Evolutionary conservation across 2,113 vertebrate species (phyloP).

Genomic region (Salvelinus alpinus): DNA sequence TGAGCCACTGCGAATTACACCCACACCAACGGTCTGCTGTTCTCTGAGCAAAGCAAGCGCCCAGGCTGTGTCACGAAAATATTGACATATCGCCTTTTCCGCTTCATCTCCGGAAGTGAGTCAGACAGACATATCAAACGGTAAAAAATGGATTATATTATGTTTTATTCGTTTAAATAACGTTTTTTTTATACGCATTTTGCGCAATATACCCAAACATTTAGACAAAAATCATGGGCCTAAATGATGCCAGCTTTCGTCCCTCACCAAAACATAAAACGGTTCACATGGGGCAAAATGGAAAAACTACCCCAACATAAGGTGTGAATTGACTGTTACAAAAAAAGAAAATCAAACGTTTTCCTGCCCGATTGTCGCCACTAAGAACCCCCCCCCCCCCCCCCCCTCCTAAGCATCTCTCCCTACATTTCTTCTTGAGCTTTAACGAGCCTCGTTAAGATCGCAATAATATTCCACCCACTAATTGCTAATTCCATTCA

Average conservation of each 20-base stretch:
- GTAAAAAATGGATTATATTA: constrained; percentile 13
- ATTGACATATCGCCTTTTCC: not conserved
- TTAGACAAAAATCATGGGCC: not conserved
- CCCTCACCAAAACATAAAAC: too few species aligned
- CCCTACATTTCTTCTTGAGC: constrained; percentile 81
- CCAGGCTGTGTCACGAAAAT: constrained; percentile 13
- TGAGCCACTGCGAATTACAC: constrained; percentile 37
- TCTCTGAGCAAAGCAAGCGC: not conserved
- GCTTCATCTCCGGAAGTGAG: not conserved
- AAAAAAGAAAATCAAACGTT: constrained; percentile 60
- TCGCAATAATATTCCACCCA: constrained; percentile 89
- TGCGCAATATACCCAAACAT: not conserved
- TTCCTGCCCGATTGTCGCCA: constrained; percentile 71
- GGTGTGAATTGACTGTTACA: constrained; percentile 61
- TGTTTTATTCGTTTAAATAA: not conserved
- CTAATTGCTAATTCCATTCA: constrained; percentile 94
- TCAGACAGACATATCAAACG: not conserved
- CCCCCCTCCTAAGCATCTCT: constrained; percentile 68
- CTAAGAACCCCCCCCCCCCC: constrained; percentile 36
- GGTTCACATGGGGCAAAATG: too few species aligned
- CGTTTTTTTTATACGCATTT: not conserved
- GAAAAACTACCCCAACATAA: constrained; percentile 71
- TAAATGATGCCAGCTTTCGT: constrained; percentile 17
- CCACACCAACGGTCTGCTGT: constrained; percentile 15
- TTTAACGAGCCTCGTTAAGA: constrained; percentile 88